A percentile compares a stretch with the other conserved stretches of the same genome.
Evolutionary conservation across 2,888 invertebrate species (phyloP).

Genomic region (Melanotus villosus): DNA sequence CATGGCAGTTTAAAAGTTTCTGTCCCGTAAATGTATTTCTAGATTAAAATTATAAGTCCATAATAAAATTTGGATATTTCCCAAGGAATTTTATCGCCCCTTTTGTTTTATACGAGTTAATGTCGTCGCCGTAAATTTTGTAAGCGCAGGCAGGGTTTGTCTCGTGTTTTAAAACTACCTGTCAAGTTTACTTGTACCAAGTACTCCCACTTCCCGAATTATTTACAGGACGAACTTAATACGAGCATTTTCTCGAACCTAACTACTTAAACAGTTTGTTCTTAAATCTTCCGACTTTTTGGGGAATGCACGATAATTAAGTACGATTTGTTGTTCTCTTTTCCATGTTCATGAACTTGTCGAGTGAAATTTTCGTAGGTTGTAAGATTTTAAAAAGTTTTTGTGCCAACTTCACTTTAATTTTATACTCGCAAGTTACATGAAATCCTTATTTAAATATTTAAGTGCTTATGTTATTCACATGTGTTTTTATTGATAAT

Average conservation of each 20-base stretch:
- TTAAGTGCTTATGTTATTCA: not conserved
- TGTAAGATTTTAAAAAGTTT: too few relatives aligned
- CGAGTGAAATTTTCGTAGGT: not conserved
- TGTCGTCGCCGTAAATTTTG: slow-evolving; percentile 1
- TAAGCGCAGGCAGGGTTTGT: not conserved
- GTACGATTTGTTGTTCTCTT: slow-evolving; percentile 14
- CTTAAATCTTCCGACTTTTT: slow-evolving; percentile 2
- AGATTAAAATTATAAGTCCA: too few relatives aligned
- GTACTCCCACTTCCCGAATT: slow-evolving; percentile 32
- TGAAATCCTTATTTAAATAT: too few relatives aligned
- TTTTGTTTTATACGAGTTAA: slow-evolving; percentile 4
- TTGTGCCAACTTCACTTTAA: not conserved
- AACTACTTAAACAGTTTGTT: slow-evolving; percentile 22
- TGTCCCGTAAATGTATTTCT: too few relatives aligned
- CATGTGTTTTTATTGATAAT: not conserved
- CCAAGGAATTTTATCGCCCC: not conserved
- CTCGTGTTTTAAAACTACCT: slow-evolving; percentile 12
- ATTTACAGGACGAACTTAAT: slow-evolving; percentile 30
- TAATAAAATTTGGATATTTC: not conserved
- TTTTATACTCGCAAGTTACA: not conserved
- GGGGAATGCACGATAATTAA: slow-evolving; percentile 21
- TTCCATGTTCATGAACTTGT: slow-evolving; percentile 27
- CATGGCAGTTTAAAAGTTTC: too few relatives aligned
- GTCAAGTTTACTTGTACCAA: slow-evolving; percentile 25
- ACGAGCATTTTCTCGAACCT: not conserved